phyloP scores from a whole-genome alignment of 2,797 vertebrate genomes.

The Acanthornis magna region DNA sequence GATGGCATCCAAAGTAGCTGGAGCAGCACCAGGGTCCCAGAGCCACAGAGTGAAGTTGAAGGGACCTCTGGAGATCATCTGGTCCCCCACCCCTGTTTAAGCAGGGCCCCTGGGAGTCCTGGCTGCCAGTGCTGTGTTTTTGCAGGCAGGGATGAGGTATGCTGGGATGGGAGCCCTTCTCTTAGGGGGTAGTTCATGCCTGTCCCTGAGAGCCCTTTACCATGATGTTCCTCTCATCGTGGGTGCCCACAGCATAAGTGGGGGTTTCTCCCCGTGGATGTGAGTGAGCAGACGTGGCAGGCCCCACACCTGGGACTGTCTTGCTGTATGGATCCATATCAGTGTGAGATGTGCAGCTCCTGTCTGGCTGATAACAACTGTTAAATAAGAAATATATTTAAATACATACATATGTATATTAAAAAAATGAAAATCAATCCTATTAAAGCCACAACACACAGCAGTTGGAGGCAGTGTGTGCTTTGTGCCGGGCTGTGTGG shows the following conservation, averaged over 20 bases:
- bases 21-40: neutral
- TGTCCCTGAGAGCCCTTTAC: neutral
- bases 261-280: neutral
- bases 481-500: neutral
- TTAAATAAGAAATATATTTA: conserved; percentile 60
- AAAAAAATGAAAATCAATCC: neutral
- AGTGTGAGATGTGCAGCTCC: neutral
- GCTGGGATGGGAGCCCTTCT: neutral
- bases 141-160: neutral
- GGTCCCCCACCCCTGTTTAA: neutral
- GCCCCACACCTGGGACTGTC: fast-evolving
- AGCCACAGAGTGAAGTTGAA: neutral
- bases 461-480: neutral
- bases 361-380: conserved; percentile 21
- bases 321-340: neutral
- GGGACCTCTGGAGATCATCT: neutral
- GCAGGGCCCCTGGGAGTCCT: neutral
- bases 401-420: conserved; percentile 18
- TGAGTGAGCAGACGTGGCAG: fast-evolving
- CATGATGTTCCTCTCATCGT: neutral
- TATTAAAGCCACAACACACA: neutral
- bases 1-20: neutral
- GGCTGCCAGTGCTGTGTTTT: neutral
- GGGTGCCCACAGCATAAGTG: fast-evolving
- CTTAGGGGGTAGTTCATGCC: fast-evolving